Evolutionary conservation across 2,113 vertebrate species (phyloP).

Genomic region (Anarrhichthys ocellatus): DNA sequence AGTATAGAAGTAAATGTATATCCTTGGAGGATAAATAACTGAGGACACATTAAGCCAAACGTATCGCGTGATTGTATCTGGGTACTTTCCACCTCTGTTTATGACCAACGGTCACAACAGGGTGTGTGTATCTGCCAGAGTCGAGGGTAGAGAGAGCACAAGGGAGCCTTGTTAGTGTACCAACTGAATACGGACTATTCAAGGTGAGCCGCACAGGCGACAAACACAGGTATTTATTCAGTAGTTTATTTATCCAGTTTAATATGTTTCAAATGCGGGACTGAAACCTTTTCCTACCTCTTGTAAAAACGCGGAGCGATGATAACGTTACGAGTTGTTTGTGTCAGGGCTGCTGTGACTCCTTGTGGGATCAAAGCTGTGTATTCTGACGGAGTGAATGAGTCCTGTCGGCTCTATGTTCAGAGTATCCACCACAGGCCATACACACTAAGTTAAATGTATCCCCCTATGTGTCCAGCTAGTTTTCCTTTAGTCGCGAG

Average conservation of each 20-base stretch:
- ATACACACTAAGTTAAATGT: conserved; percentile 67
- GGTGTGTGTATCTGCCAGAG: conserved; percentile 29
- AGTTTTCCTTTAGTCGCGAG: conserved; percentile 61
- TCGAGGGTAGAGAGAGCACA: conserved; percentile 37
- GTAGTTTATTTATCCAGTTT: conserved; percentile 44
- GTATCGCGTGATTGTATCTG: not conserved
- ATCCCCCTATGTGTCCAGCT: conserved; percentile 54
- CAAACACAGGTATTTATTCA: conserved; percentile 52
- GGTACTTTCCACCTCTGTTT: conserved; percentile 39
- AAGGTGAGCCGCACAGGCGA: conserved; percentile 36
- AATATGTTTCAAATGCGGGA: conserved; percentile 26
- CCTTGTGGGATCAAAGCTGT: conserved; percentile 53
- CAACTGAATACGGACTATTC: conserved; percentile 52
- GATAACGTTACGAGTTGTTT: conserved; percentile 28
- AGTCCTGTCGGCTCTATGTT: not conserved
- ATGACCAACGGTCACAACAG: conserved; percentile 20
- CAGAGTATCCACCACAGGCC: conserved; percentile 52
- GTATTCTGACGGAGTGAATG: not conserved
- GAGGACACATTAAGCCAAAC: not conserved
- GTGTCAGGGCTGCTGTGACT: conserved; percentile 14
- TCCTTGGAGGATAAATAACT: not conserved
- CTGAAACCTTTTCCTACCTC: conserved; percentile 26
- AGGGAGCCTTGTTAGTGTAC: conserved; percentile 38
- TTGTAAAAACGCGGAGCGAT: conserved; percentile 37
- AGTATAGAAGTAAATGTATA: not conserved